These are phyloP conservation scores for Hyperoplus lanceolatus DNA, from an alignment of 2,797 vertebrate species.

Conservation along the genomic window DNA sequence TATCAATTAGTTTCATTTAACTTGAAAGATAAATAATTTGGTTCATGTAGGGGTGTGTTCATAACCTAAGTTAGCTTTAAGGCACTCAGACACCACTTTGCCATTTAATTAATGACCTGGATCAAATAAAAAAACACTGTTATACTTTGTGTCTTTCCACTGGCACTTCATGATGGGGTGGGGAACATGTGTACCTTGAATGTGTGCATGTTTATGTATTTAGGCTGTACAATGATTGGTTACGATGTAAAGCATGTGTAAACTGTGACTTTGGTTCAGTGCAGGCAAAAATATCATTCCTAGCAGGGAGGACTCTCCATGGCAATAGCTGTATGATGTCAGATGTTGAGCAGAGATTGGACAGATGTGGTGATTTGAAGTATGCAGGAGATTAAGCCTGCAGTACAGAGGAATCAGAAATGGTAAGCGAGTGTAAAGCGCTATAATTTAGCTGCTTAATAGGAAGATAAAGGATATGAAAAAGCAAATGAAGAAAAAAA, in stretches of 20 bases:
- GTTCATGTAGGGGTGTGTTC: not conserved
- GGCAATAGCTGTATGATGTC: slow-evolving; percentile 68
- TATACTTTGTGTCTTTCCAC: not conserved
- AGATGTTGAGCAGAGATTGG: slow-evolving; percentile 59
- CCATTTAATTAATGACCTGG: slow-evolving; percentile 14
- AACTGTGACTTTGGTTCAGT: slow-evolving; percentile 34
- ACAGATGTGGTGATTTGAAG: slow-evolving; percentile 70
- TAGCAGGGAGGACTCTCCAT: slow-evolving; percentile 31
- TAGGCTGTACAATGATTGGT: slow-evolving; percentile 6
- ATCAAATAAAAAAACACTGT: not conserved
- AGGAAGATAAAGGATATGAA: slow-evolving; percentile 9
- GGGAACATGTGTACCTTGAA: not conserved
- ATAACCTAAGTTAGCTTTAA: not conserved
- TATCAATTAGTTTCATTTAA: not conserved
- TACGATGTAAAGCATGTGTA: slow-evolving; percentile 29
- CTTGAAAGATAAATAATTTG: not conserved
- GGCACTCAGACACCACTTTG: slow-evolving; percentile 2
- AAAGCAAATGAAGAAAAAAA: not conserved
- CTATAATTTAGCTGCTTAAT: slow-evolving; percentile 5
- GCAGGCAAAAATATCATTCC: slow-evolving; percentile 52
- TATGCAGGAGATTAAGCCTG: slow-evolving; percentile 55
- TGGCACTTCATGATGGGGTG: not conserved
- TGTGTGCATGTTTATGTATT: slow-evolving; percentile 1
- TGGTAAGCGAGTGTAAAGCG: slow-evolving; percentile 14
- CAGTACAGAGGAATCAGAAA: slow-evolving; percentile 59